Evolutionary conservation across 2,797 vertebrate genomes (phyloP).

Genomic region (Gobio occitaniae): DNA sequence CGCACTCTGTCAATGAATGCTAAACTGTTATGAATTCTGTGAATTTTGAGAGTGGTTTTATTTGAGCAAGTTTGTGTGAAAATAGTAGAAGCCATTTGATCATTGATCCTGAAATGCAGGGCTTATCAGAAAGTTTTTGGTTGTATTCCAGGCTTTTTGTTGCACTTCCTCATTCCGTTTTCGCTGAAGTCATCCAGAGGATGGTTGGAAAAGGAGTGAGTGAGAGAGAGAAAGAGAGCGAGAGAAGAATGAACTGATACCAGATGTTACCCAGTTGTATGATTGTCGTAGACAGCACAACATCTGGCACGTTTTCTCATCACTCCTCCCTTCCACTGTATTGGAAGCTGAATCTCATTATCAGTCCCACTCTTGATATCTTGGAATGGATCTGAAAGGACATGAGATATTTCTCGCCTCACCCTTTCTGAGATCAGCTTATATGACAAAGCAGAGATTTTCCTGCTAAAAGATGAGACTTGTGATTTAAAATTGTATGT

Average conservation of each 20-base stretch:
- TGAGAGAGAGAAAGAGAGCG: not conserved
- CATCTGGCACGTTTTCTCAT: constrained; percentile 30
- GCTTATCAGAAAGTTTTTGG: constrained; percentile 1
- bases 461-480: not conserved
- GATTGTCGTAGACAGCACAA: constrained; percentile 18
- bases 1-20: not conserved
- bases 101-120: not conserved
- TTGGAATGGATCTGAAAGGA: constrained; percentile 12
- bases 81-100: constrained; percentile 1
- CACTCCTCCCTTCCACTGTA: constrained; percentile 11
- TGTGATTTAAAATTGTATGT: not conserved
- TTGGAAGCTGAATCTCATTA: constrained; percentile 35
- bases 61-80: not conserved
- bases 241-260: constrained; percentile 37
- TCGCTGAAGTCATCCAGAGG: constrained; percentile 20
- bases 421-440: constrained; percentile 34
- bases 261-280: constrained; percentile 45
- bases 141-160: not conserved
- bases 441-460: constrained; percentile 11
- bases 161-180: not conserved
- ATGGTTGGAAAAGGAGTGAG: not conserved
- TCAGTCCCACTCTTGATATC: not conserved
- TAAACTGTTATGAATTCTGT: not conserved
- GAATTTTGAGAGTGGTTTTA: not conserved
- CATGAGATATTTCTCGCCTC: constrained; percentile 16